Percentiles rank a stretch among this genome's conserved stretches.
Evolutionary conservation across 2,888 invertebrate species (phyloP).

Genomic region (Phasia obesa): DNA sequence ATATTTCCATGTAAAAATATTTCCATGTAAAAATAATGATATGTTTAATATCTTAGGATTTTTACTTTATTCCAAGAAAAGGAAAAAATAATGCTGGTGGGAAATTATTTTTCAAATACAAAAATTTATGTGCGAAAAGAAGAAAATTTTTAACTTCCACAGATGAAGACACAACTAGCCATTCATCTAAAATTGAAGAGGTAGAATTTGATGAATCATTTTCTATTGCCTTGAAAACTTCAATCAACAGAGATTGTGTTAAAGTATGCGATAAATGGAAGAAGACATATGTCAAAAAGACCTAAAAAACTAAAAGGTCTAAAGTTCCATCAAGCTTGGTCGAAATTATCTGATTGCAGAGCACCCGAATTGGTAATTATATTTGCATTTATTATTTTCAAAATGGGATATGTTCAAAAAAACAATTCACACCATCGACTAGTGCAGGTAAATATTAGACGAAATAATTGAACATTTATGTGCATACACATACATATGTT

Average conservation of each 20-base stretch:
- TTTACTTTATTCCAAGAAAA: slow-evolving; percentile 33
- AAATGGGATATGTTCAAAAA: slow-evolving; percentile 8
- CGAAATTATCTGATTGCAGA: background rate
- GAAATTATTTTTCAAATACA: slow-evolving; percentile 15
- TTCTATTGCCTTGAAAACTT: slow-evolving; percentile 22
- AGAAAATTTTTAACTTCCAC: slow-evolving; percentile 13
- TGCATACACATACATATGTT: background rate
- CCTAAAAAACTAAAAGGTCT: background rate
- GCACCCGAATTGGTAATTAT: background rate
- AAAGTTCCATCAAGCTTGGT: no score
- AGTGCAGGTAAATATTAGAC: background rate
- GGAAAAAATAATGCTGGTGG: slow-evolving; percentile 26
- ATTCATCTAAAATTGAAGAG: background rate
- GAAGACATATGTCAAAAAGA: no score
- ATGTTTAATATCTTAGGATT: slow-evolving; percentile 9
- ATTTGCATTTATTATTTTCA: background rate
- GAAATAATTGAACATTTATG: background rate
- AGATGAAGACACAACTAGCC: background rate
- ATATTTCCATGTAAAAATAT: slow-evolving; percentile 13
- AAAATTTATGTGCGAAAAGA: slow-evolving; percentile 23
- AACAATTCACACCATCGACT: background rate
- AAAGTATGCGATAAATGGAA: no score
- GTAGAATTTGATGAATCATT: slow-evolving; percentile 32
- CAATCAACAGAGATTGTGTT: background rate
- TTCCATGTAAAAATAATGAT: background rate